Conservation (phyloP, 2,888 invertebrate species). For the Cosmia pyralina region DNA sequence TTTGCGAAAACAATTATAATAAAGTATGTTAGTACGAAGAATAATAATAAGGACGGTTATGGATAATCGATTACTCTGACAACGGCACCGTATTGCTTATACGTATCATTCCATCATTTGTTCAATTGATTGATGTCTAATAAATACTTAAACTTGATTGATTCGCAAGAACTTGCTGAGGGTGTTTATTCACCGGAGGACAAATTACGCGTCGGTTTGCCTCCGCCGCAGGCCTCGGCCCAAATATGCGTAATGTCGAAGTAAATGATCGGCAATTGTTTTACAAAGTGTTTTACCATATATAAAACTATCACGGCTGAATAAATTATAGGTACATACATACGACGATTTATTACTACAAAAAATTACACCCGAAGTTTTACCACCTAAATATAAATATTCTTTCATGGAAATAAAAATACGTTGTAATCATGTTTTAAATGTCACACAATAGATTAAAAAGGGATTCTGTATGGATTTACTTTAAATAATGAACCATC, state of each 20-base stretch:
- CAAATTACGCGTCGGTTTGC: background rate
- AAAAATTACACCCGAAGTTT: background rate
- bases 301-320: slow-evolving; percentile 1
- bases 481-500: too few species aligned
- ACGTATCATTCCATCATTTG: slow-evolving; percentile 12
- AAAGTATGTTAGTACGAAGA: background rate
- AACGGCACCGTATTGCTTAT: background rate
- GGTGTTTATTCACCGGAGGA: slow-evolving; percentile 9
- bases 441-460: background rate
- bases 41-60: background rate
- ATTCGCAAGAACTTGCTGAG: slow-evolving; percentile 14
- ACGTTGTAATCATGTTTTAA: background rate
- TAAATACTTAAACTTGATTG: slow-evolving; percentile 42
- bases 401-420: background rate
- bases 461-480: background rate
- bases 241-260: slow-evolving; percentile 1
- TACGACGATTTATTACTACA: background rate
- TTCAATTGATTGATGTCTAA: slow-evolving; percentile 39
- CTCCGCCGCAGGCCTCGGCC: too few species aligned
- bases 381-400: too few species aligned
- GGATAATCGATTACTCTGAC: background rate
- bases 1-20: too few species aligned
- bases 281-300: slow-evolving; percentile 15
- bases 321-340: background rate
- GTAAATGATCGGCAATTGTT: slow-evolving; percentile 1